Base-by-base conservation (phyloP, 2,888 invertebrate species). In the Globia sparganii region DNA sequence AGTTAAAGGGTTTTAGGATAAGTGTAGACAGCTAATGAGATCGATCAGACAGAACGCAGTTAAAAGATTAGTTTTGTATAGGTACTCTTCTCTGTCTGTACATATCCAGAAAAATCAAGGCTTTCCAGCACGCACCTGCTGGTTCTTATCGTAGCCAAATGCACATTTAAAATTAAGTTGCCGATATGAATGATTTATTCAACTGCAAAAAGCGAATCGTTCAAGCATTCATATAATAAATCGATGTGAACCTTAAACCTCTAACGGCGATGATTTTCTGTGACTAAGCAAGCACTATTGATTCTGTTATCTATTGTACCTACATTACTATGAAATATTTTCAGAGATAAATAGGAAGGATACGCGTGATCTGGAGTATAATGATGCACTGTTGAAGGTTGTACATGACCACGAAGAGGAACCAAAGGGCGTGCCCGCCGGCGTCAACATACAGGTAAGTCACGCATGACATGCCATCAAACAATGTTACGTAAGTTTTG, bases 401-500 rank as follows among this genome's bases (percentile, higher is more conserved):
- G 89, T 96, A 13, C 80, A 80, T 56, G 84, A 80, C 6, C 96
- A 96, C 62, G 96, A 96, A 56, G 96, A 96, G 76, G 96, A 96
- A 75, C 96, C 96, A 0, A 94, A 94, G 82, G 96, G 95, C 25
- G 95, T 96, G 11, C 93, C 95, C 0, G 92, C 94, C 91, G 96
- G 96, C 72, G 96, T 96, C 70, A 92, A 95, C 86, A 95, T 96
- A 86, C 94, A 94, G 88, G 96, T 95, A 87, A 91, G 92, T 91
- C 46, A 69, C 66, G 61, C 74, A 68, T 67, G 34, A 66, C 58
- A 72, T 81, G 53, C 28, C 53, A 37, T 53, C 43, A 28, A 84
- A 69, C 65, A 28, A 43, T 78, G 21, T 83, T 66, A 66, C 25
- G 56, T 75, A 67, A 62, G 21, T 62, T 53, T 67, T 61, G n/a